These are phyloP conservation scores for Ophiodon elongatus DNA, from an alignment of 2,113 vertebrate genomes.

Conservation along the genomic window DNA sequence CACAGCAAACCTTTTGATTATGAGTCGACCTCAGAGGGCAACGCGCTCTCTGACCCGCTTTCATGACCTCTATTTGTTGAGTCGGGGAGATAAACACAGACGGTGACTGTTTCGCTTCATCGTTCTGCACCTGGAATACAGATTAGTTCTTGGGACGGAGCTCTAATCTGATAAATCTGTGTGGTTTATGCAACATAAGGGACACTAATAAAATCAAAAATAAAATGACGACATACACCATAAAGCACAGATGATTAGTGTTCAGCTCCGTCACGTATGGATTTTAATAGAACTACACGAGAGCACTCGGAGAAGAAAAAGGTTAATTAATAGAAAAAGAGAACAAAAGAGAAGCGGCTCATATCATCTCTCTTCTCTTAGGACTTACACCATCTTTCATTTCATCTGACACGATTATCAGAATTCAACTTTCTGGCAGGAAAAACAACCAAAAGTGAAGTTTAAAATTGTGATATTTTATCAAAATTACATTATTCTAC, in stretches of 20 bases:
- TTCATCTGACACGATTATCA: no score
- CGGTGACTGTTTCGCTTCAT: constrained; percentile 27
- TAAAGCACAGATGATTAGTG: background rate
- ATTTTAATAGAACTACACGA: background rate
- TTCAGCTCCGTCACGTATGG: background rate
- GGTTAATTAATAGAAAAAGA: constrained; percentile 9
- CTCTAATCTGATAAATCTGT: constrained; percentile 45
- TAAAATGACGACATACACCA: background rate
- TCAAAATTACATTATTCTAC: no score
- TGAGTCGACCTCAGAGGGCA: background rate
- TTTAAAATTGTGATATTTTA: no score
- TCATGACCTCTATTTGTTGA: background rate
- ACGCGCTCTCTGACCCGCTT: background rate
- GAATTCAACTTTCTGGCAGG: no score
- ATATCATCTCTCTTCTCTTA: no score
- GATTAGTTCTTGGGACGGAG: constrained; percentile 54
- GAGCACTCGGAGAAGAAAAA: background rate
- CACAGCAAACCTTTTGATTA: background rate
- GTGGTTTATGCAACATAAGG: constrained; percentile 28
- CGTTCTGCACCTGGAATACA: constrained; percentile 23
- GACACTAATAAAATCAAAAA: background rate
- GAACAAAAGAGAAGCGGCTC: no score
- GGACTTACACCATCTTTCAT: no score
- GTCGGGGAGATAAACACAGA: background rate
- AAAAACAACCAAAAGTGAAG: no score